phyloP scores from a whole-genome alignment of 2,113 vertebrate species.

The Scortum barcoo region DNA sequence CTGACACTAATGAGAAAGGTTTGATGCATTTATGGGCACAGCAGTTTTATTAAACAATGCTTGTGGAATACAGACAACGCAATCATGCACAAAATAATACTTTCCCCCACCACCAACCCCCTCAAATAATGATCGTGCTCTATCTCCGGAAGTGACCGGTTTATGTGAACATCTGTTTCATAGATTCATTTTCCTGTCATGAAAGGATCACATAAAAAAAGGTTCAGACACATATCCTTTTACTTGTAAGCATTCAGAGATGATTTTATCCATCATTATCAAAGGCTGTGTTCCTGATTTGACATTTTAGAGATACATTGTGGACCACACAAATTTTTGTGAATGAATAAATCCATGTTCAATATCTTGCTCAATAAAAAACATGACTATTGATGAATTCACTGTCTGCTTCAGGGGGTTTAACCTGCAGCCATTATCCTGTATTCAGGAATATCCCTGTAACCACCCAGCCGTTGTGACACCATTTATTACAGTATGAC shows the following conservation, averaged over 20 bases:
- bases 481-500: slow-evolving; percentile 23
- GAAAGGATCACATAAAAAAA: neutral
- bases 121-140: neutral
- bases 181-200: neutral
- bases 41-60: slow-evolving; percentile 12
- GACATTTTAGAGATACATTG: too few relatives aligned
- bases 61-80: slow-evolving; percentile 30
- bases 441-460: neutral
- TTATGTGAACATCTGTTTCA: neutral
- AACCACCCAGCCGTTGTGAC: neutral
- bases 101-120: neutral
- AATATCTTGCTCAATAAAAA: neutral
- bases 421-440: neutral
- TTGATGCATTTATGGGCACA: neutral
- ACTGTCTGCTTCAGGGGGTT: neutral
- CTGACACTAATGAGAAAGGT: slow-evolving; percentile 15
- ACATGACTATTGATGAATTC: neutral
- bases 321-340: neutral
- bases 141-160: neutral
- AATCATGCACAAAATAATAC: neutral
- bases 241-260: neutral
- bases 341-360: neutral
- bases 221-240: neutral
- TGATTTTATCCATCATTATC: neutral
- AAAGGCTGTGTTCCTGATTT: neutral